phyloP scores from a whole-genome alignment of 1,140 invertebrate genomes.

The Seison nebaliae region DNA sequence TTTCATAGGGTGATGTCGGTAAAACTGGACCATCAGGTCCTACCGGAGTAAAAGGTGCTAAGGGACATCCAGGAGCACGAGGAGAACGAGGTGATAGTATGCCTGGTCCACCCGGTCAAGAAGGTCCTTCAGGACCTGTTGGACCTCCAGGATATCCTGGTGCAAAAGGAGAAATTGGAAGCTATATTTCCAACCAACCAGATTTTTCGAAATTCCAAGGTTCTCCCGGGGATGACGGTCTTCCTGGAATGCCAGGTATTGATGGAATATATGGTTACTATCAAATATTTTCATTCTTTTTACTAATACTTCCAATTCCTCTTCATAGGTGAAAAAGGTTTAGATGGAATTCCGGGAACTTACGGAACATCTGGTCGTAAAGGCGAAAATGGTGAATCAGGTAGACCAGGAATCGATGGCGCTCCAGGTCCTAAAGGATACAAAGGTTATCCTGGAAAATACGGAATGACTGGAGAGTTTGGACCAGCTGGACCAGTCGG shows the following conservation, averaged over 20 bases:
- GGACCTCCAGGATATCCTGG: constrained; percentile 13
- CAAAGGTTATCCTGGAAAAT: not conserved
- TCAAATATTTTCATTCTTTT: constrained; percentile 9
- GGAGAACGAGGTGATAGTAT: no score
- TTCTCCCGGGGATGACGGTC: constrained; percentile 19
- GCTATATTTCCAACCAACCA: constrained; percentile 1
- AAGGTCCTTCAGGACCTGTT: constrained; percentile 14
- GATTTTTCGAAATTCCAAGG: no score
- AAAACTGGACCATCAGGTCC: constrained; percentile 19
- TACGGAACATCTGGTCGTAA: not conserved
- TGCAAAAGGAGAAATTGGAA: constrained; percentile 18
- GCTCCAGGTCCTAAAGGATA: not conserved
- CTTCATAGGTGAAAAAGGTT: not conserved
- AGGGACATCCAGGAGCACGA: constrained; percentile 11
- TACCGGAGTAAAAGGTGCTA: constrained; percentile 17
- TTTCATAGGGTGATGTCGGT: constrained; percentile 20
- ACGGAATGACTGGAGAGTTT: not conserved
- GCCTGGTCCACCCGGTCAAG: no score
- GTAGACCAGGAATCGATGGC: not conserved
- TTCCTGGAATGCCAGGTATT: constrained; percentile 19
- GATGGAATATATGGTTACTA: constrained; percentile 18
- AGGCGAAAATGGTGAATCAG: constrained; percentile 6
- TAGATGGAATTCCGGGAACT: constrained; percentile 1
- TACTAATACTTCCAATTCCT: no score
- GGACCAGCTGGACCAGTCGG: constrained; percentile 1